Conservation (phyloP, 1,140 invertebrate genomes). For the Aphaenogaster floridana region DNA sequence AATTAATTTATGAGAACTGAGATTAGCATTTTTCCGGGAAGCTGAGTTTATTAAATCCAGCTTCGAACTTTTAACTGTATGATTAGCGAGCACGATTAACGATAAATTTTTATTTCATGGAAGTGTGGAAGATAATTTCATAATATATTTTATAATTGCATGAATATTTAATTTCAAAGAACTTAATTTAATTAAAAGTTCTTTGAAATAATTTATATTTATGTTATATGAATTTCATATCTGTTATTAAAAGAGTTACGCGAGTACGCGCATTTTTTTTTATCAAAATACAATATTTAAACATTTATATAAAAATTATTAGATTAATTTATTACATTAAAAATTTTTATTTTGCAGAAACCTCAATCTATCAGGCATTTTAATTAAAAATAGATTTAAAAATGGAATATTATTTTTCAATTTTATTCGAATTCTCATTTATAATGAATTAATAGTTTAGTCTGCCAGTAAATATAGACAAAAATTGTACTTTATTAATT, state of each 20-base stretch:
- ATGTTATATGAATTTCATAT: neutral
- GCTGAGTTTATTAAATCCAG: neutral
- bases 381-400: neutral
- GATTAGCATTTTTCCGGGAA: neutral
- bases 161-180: neutral
- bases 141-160: neutral
- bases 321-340: neutral
- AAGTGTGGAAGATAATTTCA: neutral
- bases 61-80: neutral
- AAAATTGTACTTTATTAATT: too few species aligned
- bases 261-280: neutral
- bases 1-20: neutral
- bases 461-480: too few species aligned
- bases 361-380: neutral
- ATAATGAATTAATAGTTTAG: neutral
- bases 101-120: neutral
- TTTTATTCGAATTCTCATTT: neutral
- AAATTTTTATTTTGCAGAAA: neutral
- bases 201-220: neutral
- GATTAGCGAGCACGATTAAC: neutral
- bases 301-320: neutral
- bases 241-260: neutral
- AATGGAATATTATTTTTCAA: neutral
- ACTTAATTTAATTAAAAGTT: neutral
- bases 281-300: neutral